phyloP scores from a whole-genome alignment of 2,888 invertebrate species.

The Elmis aenea region DNA sequence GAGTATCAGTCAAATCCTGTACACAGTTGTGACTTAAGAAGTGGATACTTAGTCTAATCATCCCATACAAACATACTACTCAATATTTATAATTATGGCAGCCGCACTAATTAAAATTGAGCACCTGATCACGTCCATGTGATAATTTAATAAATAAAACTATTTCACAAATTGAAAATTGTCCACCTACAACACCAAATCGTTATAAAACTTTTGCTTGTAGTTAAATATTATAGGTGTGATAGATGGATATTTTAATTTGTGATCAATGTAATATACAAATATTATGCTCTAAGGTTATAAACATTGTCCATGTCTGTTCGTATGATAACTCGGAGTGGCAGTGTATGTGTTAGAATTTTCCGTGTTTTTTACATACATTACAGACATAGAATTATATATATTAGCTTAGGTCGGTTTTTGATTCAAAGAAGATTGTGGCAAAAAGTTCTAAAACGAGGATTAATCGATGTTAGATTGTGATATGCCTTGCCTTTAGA shows the following conservation, averaged over 20 bases:
- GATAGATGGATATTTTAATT: slow-evolving; percentile 13
- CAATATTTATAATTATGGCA: slow-evolving; percentile 15
- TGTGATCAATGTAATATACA: slow-evolving; percentile 3
- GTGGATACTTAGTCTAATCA: too few relatives aligned
- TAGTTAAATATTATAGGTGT: slow-evolving; percentile 4
- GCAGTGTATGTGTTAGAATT: slow-evolving; percentile 45
- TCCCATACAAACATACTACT: too few relatives aligned
- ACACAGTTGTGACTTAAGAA: too few relatives aligned
- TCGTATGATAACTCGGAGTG: slow-evolving; percentile 39
- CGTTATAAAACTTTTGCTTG: slow-evolving; percentile 1
- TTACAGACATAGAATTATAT: slow-evolving; percentile 29
- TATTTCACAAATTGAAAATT: slow-evolving; percentile 12
- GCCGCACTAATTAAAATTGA: slow-evolving; percentile 43
- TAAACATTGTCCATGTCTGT: slow-evolving; percentile 29
- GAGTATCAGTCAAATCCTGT: too few relatives aligned
- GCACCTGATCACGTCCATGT: slow-evolving; percentile 40
- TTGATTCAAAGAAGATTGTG: too few relatives aligned
- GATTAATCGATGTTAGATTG: too few relatives aligned
- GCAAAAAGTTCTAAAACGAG: too few relatives aligned
- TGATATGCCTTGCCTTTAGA: too few relatives aligned
- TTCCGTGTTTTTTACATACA: slow-evolving; percentile 36
- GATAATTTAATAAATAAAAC: slow-evolving; percentile 21
- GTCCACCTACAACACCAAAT: slow-evolving; percentile 13
- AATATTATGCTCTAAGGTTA: slow-evolving; percentile 3
- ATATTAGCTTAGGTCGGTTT: too few relatives aligned